Conservation (phyloP, 2,888 invertebrate species). For the Ischnura elegans region DNA sequence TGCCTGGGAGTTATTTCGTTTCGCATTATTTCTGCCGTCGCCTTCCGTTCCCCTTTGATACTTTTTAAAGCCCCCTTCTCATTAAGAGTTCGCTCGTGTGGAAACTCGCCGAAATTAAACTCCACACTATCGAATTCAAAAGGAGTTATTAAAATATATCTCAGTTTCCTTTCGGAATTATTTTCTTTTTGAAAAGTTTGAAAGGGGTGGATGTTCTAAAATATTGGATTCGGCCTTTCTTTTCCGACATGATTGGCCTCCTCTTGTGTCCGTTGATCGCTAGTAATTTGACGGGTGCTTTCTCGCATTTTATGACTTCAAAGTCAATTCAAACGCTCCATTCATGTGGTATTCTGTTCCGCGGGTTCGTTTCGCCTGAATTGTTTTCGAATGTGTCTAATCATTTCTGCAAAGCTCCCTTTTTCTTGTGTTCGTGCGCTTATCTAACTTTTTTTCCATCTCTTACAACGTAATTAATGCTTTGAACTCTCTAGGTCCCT, state of each 20-base stretch:
- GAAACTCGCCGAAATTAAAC: background rate
- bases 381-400: no score
- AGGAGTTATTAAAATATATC: background rate
- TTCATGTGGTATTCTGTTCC: no score
- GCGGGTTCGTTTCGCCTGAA: no score
- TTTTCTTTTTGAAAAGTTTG: background rate
- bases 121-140: background rate
- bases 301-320: no score
- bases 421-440: no score
- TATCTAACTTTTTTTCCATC: no score
- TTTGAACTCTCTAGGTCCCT: no score
- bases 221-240: background rate
- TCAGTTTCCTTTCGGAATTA: background rate
- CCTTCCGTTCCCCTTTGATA: background rate
- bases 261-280: background rate
- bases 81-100: background rate
- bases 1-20: background rate
- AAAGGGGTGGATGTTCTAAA: background rate
- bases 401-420: no score
- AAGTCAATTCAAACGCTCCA: no score
- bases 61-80: background rate
- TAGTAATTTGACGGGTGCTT: no score
- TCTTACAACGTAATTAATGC: no score
- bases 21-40: no score
- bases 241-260: background rate